Evolutionary conservation across 2,888 invertebrate species (phyloP).

Genomic region (Hylaea fasciaria): DNA sequence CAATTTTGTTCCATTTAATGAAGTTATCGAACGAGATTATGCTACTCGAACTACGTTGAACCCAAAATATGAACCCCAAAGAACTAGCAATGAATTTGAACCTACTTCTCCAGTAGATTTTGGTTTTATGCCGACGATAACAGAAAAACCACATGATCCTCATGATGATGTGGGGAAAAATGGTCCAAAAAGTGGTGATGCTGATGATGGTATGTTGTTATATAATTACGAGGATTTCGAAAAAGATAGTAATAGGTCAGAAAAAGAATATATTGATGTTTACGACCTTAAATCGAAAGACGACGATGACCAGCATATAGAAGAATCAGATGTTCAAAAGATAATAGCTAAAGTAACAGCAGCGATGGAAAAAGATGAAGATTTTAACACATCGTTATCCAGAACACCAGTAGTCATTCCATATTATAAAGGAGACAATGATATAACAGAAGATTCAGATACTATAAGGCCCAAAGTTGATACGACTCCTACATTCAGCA

Average conservation of each 20-base stretch:
- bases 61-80: slow-evolving; percentile 33
- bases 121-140: slow-evolving; percentile 11
- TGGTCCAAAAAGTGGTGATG: slow-evolving; percentile 53
- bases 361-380: neutral
- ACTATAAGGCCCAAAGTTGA: neutral
- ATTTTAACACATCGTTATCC: neutral
- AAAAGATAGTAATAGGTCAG: slow-evolving; percentile 44
- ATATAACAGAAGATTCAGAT: slow-evolving; percentile 1
- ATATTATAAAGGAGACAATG: slow-evolving; percentile 12
- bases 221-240: slow-evolving; percentile 57
- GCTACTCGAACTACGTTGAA: slow-evolving; percentile 41
- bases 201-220: slow-evolving; percentile 61
- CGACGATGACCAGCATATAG: slow-evolving; percentile 10
- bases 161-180: slow-evolving; percentile 41
- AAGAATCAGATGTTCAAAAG: slow-evolving; percentile 7
- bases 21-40: slow-evolving; percentile 38
- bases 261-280: slow-evolving; percentile 42
- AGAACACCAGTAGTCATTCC: neutral
- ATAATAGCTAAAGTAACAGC: neutral
- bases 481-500: neutral
- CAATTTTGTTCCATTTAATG: slow-evolving; percentile 46
- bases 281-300: slow-evolving; percentile 48
- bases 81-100: slow-evolving; percentile 39
- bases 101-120: slow-evolving; percentile 38
- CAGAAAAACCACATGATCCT: slow-evolving; percentile 33